Base-by-base conservation (phyloP, 2,888 invertebrate genomes). In the Drosophila neonasuta region DNA sequence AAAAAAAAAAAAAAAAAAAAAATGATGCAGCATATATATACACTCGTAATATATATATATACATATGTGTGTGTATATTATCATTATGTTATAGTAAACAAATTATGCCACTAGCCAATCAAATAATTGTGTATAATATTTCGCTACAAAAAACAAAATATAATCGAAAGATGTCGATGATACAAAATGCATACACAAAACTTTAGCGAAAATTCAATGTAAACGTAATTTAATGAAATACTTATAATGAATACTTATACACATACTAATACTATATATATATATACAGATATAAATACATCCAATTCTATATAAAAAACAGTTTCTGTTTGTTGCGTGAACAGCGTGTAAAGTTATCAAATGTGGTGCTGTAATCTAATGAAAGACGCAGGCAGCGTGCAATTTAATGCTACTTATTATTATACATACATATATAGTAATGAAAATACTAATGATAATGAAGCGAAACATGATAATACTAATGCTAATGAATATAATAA, bases 321-420 rank as follows among this genome's bases (percentile, higher is more conserved):
- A 68, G 66, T 78, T 68, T 65, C 49, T 67, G 76, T 77, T 69
- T 67, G 71, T 71, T 67, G 78, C 74, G 52, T 64, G 44, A 68
- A 60, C 74, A 61, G 68, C 74, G 77, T 82, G 84, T 88, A 87
- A 85, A 74, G 72, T 81, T 66, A 82, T 57, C 58, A 68, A 74
- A 71, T 76, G 86, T 87, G 87, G 87, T 87, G 87, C 88, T 87
- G 88, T 87, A 79, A 83, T 77, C 77, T 70, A 79, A 74, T 73
- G 71, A 70, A 71, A 49, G 64, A 67, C 71, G 61, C 64, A 74
- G 61, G 55, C 59, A 61, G 65, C 65, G 32, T 60, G 46, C 49
- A 46, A 74, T 71, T 50, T 54, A 73, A 69, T 73, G 66, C 70
- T 63, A 72, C 70, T 36, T 46, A 56, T 55, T 68, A 71, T 62